A percentile compares a stretch with the other conserved stretches of the same genome.
phyloP scores from a whole-genome alignment of 1,140 invertebrate species.

The Parapsyche elsis region DNA sequence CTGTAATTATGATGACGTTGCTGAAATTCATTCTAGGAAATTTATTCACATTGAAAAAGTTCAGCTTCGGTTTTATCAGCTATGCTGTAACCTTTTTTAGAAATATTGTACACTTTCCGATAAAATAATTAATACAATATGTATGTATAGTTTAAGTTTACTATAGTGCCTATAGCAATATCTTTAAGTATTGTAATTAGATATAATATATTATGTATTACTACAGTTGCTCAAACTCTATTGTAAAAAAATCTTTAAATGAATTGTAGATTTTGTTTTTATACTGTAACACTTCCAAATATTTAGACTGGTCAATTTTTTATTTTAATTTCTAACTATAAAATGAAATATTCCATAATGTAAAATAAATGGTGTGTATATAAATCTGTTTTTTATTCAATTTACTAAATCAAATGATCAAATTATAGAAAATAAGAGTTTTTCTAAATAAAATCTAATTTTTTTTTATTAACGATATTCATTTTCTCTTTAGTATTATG shows the following conservation, averaged over 20 bases:
- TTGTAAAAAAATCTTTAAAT: too few species aligned
- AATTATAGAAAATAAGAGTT: too few species aligned
- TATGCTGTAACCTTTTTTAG: constrained; percentile 9
- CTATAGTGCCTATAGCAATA: background rate
- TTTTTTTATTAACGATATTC: too few species aligned
- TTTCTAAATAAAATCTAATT: too few species aligned
- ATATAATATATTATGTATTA: background rate
- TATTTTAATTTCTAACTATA: background rate
- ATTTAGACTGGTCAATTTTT: too few species aligned
- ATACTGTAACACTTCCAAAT: too few species aligned
- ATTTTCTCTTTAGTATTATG: too few species aligned
- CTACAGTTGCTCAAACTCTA: background rate
- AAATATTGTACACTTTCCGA: background rate
- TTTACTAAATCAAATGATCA: background rate
- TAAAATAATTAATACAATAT: background rate
- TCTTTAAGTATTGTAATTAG: background rate
- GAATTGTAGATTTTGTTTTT: too few species aligned
- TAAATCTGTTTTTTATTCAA: background rate
- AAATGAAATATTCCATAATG: background rate
- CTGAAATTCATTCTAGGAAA: constrained; percentile 12
- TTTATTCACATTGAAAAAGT: constrained; percentile 18
- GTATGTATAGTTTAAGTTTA: background rate
- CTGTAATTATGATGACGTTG: constrained; percentile 5
- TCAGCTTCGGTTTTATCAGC: constrained; percentile 10
- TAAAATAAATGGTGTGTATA: background rate